Percentiles rank a stretch among this genome's conserved stretches.
These are phyloP conservation scores for Propithecus perrieri DNA, from an alignment of 2,797 vertebrate species.

Conservation along the genomic window DNA sequence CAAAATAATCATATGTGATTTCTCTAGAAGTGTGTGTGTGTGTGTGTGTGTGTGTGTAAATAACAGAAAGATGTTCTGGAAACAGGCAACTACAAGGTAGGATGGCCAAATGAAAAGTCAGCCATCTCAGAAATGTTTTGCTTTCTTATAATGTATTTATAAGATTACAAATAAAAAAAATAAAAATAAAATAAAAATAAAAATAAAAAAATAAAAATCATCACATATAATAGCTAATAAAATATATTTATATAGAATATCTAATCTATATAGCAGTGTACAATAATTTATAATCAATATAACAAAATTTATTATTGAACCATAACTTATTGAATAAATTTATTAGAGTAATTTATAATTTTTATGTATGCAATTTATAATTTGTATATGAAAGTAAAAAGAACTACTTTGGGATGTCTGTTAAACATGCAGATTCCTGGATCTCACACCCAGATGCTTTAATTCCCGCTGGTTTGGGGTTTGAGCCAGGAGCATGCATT, in stretches of 20 bases:
- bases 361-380: background rate
- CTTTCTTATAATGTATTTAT: background rate
- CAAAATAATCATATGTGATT: background rate
- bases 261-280: background rate
- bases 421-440: background rate
- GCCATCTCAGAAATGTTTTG: background rate
- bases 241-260: background rate
- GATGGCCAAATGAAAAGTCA: background rate
- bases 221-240: background rate
- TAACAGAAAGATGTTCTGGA: background rate
- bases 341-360: background rate
- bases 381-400: background rate
- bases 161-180: no score
- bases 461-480: background rate
- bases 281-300: background rate
- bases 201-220: constrained; percentile 33
- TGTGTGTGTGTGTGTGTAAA: background rate
- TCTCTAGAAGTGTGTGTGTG: background rate
- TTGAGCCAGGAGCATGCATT: background rate
- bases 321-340: background rate
- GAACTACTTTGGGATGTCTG: background rate
- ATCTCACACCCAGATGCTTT: background rate
- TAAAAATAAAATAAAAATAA: no score
- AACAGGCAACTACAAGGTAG: background rate
- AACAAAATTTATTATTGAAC: background rate